Base-by-base conservation (phyloP, 2,888 invertebrate species). In the Theodoxus fluviatilis region DNA sequence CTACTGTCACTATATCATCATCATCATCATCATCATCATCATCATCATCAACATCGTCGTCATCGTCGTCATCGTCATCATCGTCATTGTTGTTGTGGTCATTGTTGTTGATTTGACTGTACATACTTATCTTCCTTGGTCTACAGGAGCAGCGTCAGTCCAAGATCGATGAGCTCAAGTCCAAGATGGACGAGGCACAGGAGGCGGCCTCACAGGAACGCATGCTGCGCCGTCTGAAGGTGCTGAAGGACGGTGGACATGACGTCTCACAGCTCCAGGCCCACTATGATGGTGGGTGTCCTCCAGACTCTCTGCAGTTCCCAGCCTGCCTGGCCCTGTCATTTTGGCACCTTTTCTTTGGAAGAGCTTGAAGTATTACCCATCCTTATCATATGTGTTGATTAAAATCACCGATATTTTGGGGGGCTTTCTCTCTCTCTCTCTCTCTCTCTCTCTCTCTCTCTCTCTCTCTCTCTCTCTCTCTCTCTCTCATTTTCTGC, bases 171-270 rank as follows among this genome's bases (percentile, higher is more conserved):
- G 91, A 92, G 2, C 90, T 95, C 86, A 90, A 92, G 79, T 91
- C 92, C 83, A 94, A 94, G 1, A 89, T 95, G 79, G 91, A 91
- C 78, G 91, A 92, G 49, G 94, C 94, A 0, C 92, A 93, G 78
- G 89, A 80, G 47, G 75, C 76, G 25, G 85, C 86, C 1, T 71
- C 80, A 57, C 76, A 81, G 47, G 84, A 84, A 64, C 84, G 85
- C 70, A 81, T 82, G 63, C 74, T 78, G 47, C 76, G 77, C 38
- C 77, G 83, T 12, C 76, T 86, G 74, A 80, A 80, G 71, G 83
- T 81, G 74, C 80, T 84, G 68, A 84, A 83, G 74, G 76, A 81
- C 67, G 81, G 80, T 15, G 86, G 85, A 28, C 86, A 85, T 76
- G 86, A 86, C 70, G 79, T 80, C 52, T 72, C 78, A 0, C 80